Conservation (phyloP, 2,113 vertebrate species). For the Ondatra zibethicus region DNA sequence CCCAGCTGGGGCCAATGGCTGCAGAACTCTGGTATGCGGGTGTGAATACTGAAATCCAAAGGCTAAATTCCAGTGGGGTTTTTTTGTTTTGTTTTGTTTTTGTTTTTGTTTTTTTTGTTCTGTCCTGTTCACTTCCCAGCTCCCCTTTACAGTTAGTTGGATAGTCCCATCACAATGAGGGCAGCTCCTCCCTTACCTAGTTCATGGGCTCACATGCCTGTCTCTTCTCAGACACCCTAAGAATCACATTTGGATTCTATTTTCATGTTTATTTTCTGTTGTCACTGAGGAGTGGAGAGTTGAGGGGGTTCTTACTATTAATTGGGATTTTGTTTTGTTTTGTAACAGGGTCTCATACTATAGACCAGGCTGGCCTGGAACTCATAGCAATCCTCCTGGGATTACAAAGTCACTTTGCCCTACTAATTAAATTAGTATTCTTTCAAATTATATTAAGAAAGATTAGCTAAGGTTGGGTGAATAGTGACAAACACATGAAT, state of each 20-base stretch:
- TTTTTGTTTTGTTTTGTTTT: background rate
- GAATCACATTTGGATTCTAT: background rate
- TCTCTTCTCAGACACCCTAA: background rate
- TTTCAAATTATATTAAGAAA: constrained; percentile 52
- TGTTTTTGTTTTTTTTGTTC: background rate
- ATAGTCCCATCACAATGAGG: background rate
- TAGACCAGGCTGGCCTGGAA: background rate
- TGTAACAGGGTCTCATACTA: background rate
- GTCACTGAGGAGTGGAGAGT: background rate
- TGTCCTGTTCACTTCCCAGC: background rate
- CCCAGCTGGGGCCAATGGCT: background rate
- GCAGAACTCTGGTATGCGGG: background rate
- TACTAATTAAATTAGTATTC: background rate
- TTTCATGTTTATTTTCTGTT: constrained; percentile 32
- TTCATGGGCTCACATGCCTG: background rate
- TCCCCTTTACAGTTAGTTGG: background rate
- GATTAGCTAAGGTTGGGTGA: constrained; percentile 48
- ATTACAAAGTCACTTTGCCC: background rate
- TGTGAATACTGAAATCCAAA: background rate
- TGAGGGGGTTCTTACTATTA: background rate
- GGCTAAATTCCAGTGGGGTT: background rate
- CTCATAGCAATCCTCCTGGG: background rate
- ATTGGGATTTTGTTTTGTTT: background rate
- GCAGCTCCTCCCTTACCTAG: background rate
- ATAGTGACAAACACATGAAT: background rate